Percentiles rank a stretch among this genome's conserved stretches.
Conservation (phyloP, 2,888 invertebrate genomes). For the Hanleya hanleyi region DNA sequence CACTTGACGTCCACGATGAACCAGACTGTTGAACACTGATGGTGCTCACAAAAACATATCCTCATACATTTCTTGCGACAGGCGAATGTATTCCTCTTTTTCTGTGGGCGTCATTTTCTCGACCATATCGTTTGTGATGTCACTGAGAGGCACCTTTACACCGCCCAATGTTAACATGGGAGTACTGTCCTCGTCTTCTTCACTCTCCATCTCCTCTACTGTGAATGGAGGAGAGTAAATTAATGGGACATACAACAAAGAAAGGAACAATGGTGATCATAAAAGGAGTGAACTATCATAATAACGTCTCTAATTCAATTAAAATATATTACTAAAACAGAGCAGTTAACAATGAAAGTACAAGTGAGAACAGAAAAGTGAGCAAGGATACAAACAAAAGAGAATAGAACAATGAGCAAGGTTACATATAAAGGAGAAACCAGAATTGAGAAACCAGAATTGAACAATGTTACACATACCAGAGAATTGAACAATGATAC, state of each 20-base stretch:
- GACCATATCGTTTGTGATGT: slow-evolving; percentile 89
- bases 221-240: slow-evolving; percentile 13
- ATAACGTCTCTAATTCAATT: too few species aligned
- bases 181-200: slow-evolving; percentile 77
- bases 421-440: too few species aligned
- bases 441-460: too few species aligned
- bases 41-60: slow-evolving; percentile 76
- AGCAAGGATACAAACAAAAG: too few species aligned
- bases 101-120: slow-evolving; percentile 92
- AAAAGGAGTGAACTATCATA: background rate
- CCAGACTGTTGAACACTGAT: too few species aligned
- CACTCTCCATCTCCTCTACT: slow-evolving; percentile 67
- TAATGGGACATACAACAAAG: background rate
- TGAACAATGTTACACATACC: too few species aligned
- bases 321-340: too few species aligned
- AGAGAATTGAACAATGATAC: too few species aligned
- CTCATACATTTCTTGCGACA: slow-evolving; percentile 94
- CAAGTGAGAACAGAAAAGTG: too few species aligned
- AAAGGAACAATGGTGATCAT: background rate
- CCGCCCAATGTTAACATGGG: slow-evolving; percentile 89
- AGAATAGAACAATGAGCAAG: too few species aligned
- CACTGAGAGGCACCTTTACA: slow-evolving; percentile 85
- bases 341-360: too few species aligned
- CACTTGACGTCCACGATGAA: too few species aligned
- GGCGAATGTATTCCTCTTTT: slow-evolving; percentile 94